phyloP scores from a whole-genome alignment of 2,797 vertebrate species.

The Tragelaphus oryx region DNA sequence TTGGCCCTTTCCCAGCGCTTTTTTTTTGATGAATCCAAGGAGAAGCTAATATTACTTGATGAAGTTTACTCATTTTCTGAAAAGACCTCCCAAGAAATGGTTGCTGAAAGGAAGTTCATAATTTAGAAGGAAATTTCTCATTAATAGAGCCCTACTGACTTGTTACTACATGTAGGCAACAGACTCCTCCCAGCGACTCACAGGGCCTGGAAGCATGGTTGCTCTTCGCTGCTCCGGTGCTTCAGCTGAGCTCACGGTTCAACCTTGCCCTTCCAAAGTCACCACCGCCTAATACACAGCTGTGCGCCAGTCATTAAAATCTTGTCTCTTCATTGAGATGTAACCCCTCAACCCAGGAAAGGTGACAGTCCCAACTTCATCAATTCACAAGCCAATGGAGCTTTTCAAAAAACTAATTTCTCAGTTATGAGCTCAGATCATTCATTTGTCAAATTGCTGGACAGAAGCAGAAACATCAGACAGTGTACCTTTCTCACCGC shows the following conservation, averaged over 20 bases:
- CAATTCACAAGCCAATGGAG: constrained; percentile 55
- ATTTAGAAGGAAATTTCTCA: background rate
- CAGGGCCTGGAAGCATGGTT: background rate
- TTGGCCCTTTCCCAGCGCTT: background rate
- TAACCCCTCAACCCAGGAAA: background rate
- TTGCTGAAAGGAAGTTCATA: background rate
- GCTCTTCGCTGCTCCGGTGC: background rate
- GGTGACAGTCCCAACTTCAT: constrained; percentile 50
- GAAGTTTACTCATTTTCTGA: background rate
- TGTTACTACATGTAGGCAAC: background rate
- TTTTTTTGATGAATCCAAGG: background rate
- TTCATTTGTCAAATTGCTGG: constrained; percentile 59
- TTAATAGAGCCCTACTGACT: background rate
- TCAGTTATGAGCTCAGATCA: constrained; percentile 55
- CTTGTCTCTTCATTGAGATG: constrained; percentile 65
- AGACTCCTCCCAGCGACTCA: background rate
- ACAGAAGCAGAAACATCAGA: background rate
- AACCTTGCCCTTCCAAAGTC: background rate
- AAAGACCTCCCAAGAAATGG: background rate
- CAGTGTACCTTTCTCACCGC: background rate
- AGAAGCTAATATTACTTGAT: background rate
- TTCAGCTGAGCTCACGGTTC: background rate
- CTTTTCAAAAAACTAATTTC: constrained; percentile 61
- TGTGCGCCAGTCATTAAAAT: constrained; percentile 40
- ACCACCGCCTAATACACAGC: background rate